Evolutionary conservation across 2,888 invertebrate genomes (phyloP).

Genomic region (Mythimna pallens): DNA sequence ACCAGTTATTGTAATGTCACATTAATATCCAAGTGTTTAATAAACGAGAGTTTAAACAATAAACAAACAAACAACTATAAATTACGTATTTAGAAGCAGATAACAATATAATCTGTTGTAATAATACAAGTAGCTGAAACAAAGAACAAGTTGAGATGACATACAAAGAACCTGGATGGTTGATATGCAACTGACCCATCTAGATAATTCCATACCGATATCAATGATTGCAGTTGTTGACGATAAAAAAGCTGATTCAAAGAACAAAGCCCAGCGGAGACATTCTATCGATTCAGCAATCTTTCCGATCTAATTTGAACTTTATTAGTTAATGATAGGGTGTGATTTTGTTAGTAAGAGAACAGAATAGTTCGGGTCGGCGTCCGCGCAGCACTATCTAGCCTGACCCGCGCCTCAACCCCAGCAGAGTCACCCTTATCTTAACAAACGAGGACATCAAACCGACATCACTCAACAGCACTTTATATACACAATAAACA

Average conservation of each 20-base stretch:
- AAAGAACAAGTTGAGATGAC: slow-evolving; percentile 52
- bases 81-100: slow-evolving; percentile 51
- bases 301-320: slow-evolving; percentile 51
- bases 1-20: slow-evolving; percentile 28
- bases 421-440: slow-evolving; percentile 84
- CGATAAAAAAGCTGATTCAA: slow-evolving; percentile 50
- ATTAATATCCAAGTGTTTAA: slow-evolving; percentile 39
- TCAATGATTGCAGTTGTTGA: slow-evolving; percentile 45
- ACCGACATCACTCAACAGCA: slow-evolving; percentile 75
- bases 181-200: slow-evolving; percentile 54
- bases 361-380: slow-evolving; percentile 72
- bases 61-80: slow-evolving; percentile 46
- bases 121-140: slow-evolving; percentile 52
- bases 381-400: slow-evolving; percentile 85
- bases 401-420: slow-evolving; percentile 85
- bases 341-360: slow-evolving; percentile 50
- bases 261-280: slow-evolving; percentile 57
- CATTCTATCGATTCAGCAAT: slow-evolving; percentile 38
- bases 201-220: slow-evolving; percentile 52
- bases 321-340: slow-evolving; percentile 51
- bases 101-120: slow-evolving; percentile 59
- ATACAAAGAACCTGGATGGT: slow-evolving; percentile 54
- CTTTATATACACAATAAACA: slow-evolving; percentile 81
- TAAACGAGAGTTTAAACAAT: slow-evolving; percentile 45
- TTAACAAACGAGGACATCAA: slow-evolving; percentile 86